Percentiles rank a stretch among this genome's conserved stretches.
These are phyloP conservation scores for Diarsia mendica DNA, from an alignment of 2,888 invertebrate species.

Conservation along the genomic window DNA sequence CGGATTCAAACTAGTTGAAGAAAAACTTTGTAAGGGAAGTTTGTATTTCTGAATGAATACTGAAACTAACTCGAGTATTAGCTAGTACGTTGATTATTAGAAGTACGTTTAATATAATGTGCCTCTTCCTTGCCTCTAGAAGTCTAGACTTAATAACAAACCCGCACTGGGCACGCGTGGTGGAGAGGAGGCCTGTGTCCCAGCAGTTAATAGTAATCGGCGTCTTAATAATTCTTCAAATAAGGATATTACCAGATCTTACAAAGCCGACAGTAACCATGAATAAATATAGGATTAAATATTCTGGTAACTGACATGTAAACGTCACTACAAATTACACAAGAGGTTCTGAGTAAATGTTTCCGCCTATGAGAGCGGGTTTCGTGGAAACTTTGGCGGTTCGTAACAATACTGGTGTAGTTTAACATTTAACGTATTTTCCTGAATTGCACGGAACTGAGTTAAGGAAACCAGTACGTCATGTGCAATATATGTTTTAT, in stretches of 20 bases:
- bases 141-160: no score
- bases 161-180: no score
- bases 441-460: conserved; percentile 8
- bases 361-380: not conserved
- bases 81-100: no score
- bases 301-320: not conserved
- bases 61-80: not conserved
- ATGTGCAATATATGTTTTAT: conserved; percentile 1
- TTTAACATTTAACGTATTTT: conserved; percentile 34
- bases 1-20: not conserved
- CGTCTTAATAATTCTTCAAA: not conserved
- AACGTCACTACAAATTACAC: not conserved
- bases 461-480: conserved; percentile 34
- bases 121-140: not conserved
- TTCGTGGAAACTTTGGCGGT: conserved; percentile 15
- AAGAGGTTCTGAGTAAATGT: not conserved
- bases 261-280: no score
- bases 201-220: no score
- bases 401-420: conserved; percentile 18
- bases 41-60: not conserved
- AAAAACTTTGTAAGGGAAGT: not conserved
- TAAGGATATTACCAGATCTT: not conserved
- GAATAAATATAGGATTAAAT: not conserved
- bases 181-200: no score
- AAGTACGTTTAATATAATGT: not conserved